A percentile compares a stretch with the other conserved stretches of the same genome.
These are phyloP conservation scores for Heliconius erato DNA, from an alignment of 2,888 invertebrate genomes.

Conservation along the genomic window DNA sequence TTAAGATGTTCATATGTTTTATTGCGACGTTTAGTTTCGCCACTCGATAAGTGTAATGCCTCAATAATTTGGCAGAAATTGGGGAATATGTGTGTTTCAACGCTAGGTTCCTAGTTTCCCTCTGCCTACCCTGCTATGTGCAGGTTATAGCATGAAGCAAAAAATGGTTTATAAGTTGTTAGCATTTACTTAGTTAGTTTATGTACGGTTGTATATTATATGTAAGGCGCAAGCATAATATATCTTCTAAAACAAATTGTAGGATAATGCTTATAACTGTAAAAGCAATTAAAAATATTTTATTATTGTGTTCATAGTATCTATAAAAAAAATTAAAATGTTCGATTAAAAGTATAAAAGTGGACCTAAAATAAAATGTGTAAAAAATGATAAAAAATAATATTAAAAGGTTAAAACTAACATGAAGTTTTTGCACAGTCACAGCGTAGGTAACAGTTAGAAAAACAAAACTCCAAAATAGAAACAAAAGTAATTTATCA, in stretches of 20 bases:
- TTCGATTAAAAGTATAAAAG: background rate
- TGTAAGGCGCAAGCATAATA: background rate
- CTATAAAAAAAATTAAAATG: background rate
- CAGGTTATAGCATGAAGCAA: too few species aligned
- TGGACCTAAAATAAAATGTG: background rate
- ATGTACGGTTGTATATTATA: background rate
- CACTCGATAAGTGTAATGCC: too few species aligned
- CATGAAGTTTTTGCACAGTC: background rate
- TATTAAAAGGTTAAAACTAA: background rate
- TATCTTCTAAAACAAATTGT: background rate
- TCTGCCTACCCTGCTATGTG: background rate
- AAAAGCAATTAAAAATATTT: background rate
- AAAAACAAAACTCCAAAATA: too few species aligned
- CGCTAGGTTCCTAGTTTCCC: too few species aligned
- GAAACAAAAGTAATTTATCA: too few species aligned
- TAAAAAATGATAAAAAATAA: background rate
- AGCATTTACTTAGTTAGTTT: background rate
- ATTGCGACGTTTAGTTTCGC: too few species aligned
- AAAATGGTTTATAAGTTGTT: background rate
- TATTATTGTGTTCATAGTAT: constrained; percentile 13
- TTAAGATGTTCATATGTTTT: background rate
- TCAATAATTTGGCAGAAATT: too few species aligned
- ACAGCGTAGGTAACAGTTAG: background rate
- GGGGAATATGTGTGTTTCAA: too few species aligned
- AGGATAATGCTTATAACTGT: background rate